A percentile compares a stretch with the other conserved stretches of the same genome.
Conservation (phyloP, 2,888 invertebrate genomes). For the Parnassius glacialis region DNA sequence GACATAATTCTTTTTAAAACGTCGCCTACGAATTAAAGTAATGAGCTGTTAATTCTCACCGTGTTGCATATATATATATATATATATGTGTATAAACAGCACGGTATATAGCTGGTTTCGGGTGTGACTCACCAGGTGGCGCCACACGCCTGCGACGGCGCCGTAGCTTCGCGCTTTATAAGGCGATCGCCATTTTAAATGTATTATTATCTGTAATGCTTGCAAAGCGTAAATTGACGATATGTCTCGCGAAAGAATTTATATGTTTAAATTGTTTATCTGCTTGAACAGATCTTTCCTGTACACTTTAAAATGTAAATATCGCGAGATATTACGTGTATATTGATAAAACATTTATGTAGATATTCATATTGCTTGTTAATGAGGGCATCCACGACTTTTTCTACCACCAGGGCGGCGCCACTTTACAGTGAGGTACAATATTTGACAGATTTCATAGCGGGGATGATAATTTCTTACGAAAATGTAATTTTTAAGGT, state of each 20-base stretch:
- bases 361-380: no score
- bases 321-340: background rate
- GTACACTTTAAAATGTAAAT: background rate
- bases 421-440: no score
- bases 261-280: background rate
- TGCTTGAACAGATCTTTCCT: background rate
- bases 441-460: no score
- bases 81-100: no score
- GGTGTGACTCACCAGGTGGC: slow-evolving; percentile 45
- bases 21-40: slow-evolving; percentile 1
- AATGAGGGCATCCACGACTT: no score
- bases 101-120: background rate
- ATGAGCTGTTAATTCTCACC: slow-evolving; percentile 13
- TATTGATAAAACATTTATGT: no score
- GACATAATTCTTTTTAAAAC: background rate
- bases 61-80: slow-evolving; percentile 1
- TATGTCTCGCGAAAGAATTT: background rate
- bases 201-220: slow-evolving; percentile 11
- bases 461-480: no score
- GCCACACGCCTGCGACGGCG: slow-evolving; percentile 34
- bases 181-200: slow-evolving; percentile 14
- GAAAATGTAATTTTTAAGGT: no score
- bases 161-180: slow-evolving; percentile 19
- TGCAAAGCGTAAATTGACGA: slow-evolving; percentile 17
- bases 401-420: no score